A percentile compares a stretch with the other conserved stretches of the same genome.
Evolutionary conservation across 2,797 vertebrate species (phyloP).

Genomic region (Hemibagrus guttatus): DNA sequence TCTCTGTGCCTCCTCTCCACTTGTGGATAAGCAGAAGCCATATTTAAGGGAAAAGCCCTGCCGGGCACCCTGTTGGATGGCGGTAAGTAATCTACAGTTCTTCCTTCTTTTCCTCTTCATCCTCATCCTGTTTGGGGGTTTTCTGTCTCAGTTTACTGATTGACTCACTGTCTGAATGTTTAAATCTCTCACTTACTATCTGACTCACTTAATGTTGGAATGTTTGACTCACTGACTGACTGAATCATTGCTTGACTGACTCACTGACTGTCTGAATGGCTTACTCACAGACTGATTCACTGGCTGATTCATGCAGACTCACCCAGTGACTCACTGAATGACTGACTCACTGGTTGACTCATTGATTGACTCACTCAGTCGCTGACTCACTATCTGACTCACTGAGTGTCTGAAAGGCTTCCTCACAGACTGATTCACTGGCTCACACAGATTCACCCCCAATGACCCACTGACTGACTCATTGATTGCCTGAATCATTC

Average conservation of each 20-base stretch:
- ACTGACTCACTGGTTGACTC: not conserved
- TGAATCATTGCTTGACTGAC: not conserved
- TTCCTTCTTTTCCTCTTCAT: conserved; percentile 31
- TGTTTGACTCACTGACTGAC: not conserved
- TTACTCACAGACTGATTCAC: too few species aligned
- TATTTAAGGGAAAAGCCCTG: conserved; percentile 98
- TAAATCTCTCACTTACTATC: not conserved
- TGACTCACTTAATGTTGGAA: not conserved
- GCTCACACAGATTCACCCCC: not conserved
- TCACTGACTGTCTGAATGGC: not conserved
- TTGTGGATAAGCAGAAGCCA: conserved; percentile 87
- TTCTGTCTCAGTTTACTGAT: not conserved
- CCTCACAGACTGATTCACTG: not conserved
- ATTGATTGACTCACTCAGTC: not conserved
- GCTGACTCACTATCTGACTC: not conserved
- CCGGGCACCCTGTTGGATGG: conserved; percentile 92
- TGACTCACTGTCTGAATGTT: not conserved
- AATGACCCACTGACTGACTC: not conserved
- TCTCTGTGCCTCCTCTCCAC: conserved; percentile 55
- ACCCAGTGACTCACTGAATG: not conserved
- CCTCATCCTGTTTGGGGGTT: not conserved
- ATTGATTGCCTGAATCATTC: not conserved
- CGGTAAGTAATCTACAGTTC: conserved; percentile 85
- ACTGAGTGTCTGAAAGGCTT: not conserved
- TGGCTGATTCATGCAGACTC: not conserved